Evolutionary conservation across 2,888 invertebrate genomes (phyloP).

Genomic region (Andrena trimmerana): DNA sequence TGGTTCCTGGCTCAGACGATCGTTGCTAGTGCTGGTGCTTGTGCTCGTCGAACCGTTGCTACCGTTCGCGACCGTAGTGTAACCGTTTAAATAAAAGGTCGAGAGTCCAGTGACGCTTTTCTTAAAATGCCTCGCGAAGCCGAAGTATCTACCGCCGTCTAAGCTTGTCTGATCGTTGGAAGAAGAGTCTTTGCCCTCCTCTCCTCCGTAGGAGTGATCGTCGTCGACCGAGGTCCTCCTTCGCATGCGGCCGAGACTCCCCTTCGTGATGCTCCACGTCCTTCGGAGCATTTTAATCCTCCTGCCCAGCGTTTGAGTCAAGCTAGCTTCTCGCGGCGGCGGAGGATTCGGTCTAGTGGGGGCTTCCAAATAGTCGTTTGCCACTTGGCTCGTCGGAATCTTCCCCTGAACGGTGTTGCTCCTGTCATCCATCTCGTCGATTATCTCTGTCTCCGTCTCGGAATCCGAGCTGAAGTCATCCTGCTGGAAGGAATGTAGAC

Average conservation of each 20-base stretch:
- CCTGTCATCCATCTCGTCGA: slow-evolving; percentile 24
- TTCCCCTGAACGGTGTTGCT: not conserved
- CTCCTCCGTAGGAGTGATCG: slow-evolving; percentile 49
- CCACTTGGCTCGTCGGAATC: not conserved
- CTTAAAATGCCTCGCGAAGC: slow-evolving; percentile 79
- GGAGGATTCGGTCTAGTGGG: slow-evolving; percentile 80
- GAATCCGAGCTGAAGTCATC: slow-evolving; percentile 78
- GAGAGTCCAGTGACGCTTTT: slow-evolving; percentile 77
- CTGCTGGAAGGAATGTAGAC: slow-evolving; percentile 75
- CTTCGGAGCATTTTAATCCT: slow-evolving; percentile 81
- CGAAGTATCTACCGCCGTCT: slow-evolving; percentile 78
- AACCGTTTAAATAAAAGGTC: slow-evolving; percentile 82
- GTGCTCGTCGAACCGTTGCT: slow-evolving; percentile 41
- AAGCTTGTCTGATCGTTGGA: slow-evolving; percentile 59
- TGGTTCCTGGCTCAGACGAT: slow-evolving; percentile 66
- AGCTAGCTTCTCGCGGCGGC: slow-evolving; percentile 80
- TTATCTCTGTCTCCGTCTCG: slow-evolving; percentile 57
- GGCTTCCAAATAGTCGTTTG: slow-evolving; percentile 65
- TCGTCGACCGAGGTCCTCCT: slow-evolving; percentile 73
- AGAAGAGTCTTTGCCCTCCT: slow-evolving; percentile 57
- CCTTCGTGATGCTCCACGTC: slow-evolving; percentile 84
- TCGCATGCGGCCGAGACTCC: slow-evolving; percentile 80
- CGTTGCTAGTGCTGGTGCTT: not conserved
- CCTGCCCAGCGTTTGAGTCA: slow-evolving; percentile 80
- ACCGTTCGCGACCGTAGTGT: slow-evolving; percentile 17